Conservation (phyloP, 2,888 invertebrate genomes). For the Drosophila prolongata region DNA sequence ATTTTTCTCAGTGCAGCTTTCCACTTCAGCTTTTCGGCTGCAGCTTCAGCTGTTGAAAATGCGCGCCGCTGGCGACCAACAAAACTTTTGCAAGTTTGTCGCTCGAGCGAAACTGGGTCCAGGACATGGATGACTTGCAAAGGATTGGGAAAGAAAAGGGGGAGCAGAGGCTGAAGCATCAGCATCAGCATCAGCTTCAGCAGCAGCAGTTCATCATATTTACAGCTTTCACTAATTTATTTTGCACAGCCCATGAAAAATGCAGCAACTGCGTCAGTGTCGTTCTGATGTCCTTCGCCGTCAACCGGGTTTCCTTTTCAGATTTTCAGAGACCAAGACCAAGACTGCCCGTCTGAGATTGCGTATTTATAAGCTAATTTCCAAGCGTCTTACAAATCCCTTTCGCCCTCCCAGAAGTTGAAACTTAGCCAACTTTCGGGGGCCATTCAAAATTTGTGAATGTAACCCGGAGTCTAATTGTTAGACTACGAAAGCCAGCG, state of each 20-base stretch:
- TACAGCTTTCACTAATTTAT: conserved; percentile 74
- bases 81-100: conserved; percentile 73
- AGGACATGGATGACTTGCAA: conserved; percentile 37
- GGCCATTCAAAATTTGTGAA: conserved; percentile 50
- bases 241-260: conserved; percentile 73
- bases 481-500: conserved; percentile 19
- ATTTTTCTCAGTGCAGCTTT: conserved; percentile 42
- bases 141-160: conserved; percentile 1
- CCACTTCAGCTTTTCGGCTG: conserved; percentile 54
- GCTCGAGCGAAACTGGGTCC: conserved; percentile 60
- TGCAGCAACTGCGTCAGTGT: conserved; percentile 54
- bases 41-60: conserved; percentile 54
- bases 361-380: conserved; percentile 77
- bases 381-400: conserved; percentile 52
- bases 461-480: conserved; percentile 46
- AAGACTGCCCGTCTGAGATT: conserved; percentile 50
- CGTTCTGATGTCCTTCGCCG: conserved; percentile 33
- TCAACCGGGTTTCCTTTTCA: conserved; percentile 40
- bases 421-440: conserved; percentile 36
- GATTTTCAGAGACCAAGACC: conserved; percentile 16
- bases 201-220: conserved; percentile 73
- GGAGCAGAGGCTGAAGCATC: conserved; percentile 3
- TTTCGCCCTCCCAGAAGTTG: conserved; percentile 10
- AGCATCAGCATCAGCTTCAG: conserved; percentile 12
- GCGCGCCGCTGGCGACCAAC: conserved; percentile 60